A percentile compares a stretch with the other conserved stretches of the same genome.
phyloP scores from a whole-genome alignment of 2,888 invertebrate genomes.

The Oscheius onirici region DNA sequence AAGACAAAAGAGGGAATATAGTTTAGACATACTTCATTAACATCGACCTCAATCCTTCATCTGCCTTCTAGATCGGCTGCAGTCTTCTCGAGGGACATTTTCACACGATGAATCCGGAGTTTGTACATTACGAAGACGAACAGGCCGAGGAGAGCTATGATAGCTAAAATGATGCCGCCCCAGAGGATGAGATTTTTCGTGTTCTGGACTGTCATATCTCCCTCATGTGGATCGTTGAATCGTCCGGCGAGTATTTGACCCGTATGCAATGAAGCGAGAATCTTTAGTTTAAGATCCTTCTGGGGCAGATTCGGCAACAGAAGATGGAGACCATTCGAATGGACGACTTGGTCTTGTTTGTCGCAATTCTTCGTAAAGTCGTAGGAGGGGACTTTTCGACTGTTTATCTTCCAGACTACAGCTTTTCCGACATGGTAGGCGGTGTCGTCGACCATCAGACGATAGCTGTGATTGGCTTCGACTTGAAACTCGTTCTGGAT shows the following conservation, averaged over 20 bases:
- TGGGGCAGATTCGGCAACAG: neutral
- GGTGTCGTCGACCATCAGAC: constrained; percentile 15
- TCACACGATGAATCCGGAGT: no score
- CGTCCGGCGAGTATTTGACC: neutral
- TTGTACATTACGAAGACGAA: no score
- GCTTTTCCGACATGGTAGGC: neutral
- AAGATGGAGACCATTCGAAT: constrained; percentile 4
- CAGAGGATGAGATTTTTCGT: no score
- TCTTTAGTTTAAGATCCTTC: constrained; percentile 2
- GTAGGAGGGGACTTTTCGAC: neutral
- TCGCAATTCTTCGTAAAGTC: constrained; percentile 10
- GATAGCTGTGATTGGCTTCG: constrained; percentile 1
- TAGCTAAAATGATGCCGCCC: no score
- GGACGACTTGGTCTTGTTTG: constrained; percentile 1
- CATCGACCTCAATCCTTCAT: no score
- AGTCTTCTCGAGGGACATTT: no score
- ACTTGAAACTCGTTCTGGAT: neutral
- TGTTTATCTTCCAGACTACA: neutral
- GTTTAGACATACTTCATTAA: no score
- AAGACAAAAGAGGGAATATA: no score
- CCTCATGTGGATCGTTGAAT: constrained; percentile 1
- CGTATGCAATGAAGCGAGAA: neutral
- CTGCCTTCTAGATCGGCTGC: no score
- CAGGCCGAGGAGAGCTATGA: no score
- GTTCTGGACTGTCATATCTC: neutral